Conservation (phyloP, 2,113 vertebrate species). For the Caranx melampygus region DNA sequence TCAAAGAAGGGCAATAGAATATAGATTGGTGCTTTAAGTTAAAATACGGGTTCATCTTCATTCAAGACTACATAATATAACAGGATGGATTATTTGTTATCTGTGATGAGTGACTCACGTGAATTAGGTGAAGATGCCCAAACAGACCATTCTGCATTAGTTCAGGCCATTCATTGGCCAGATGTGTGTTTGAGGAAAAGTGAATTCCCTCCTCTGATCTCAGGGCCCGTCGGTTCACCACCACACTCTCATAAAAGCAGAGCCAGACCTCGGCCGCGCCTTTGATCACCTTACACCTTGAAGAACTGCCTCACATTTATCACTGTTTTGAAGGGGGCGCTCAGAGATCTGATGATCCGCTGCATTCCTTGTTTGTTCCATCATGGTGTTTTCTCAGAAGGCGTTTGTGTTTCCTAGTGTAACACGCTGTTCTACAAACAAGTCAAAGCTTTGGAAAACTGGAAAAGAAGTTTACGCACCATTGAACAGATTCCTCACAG, state of each 20-base stretch:
- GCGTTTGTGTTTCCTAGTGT: no score
- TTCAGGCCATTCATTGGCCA: conserved; percentile 52
- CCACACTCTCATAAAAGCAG: conserved; percentile 61
- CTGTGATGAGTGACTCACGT: conserved; percentile 12
- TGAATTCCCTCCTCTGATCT: conserved; percentile 58
- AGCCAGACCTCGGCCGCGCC: conserved; percentile 65
- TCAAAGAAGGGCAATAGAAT: not conserved
- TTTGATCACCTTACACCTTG: conserved; percentile 72
- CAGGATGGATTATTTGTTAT: conserved; percentile 10
- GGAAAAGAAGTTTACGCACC: not conserved
- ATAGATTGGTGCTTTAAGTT: not conserved
- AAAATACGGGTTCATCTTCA: conserved; percentile 3
- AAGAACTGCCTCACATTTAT: conserved; percentile 55
- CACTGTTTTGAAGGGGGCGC: conserved; percentile 55
- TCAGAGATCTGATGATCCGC: conserved; percentile 34
- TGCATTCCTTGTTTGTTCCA: conserved; percentile 53
- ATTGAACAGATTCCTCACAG: not conserved
- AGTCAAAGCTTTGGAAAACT: not conserved
- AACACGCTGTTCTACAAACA: not conserved
- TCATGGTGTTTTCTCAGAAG: conserved; percentile 18
- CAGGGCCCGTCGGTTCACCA: conserved; percentile 34
- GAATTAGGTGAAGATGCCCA: not conserved
- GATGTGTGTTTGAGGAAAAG: conserved; percentile 53
- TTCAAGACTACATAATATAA: not conserved
- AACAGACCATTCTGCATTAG: conserved; percentile 42